Evolutionary conservation across 2,888 invertebrate genomes (phyloP).

Genomic region (Microplitis manilae): DNA sequence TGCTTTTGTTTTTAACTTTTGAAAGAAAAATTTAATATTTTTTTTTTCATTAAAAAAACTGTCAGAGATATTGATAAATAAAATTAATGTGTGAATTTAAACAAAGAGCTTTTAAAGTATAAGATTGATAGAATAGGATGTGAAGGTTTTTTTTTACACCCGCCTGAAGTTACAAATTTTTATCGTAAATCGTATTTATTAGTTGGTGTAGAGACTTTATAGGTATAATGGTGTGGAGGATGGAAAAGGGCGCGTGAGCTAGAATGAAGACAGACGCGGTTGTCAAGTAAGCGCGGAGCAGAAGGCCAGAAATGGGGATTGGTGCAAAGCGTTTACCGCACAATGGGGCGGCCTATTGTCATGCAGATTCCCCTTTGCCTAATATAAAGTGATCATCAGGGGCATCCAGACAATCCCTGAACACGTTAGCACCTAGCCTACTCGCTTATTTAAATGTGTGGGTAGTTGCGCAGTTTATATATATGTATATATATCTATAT

Average conservation of each 20-base stretch:
- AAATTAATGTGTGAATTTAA: background rate
- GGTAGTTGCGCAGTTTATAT: constrained; percentile 1
- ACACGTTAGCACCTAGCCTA: constrained; percentile 54
- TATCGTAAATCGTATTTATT: constrained; percentile 37
- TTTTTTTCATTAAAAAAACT: background rate
- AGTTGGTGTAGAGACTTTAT: constrained; percentile 31
- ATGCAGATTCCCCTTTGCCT: constrained; percentile 63
- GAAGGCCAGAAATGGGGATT: constrained; percentile 34
- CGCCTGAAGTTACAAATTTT: constrained; percentile 28
- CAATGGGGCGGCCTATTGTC: constrained; percentile 63
- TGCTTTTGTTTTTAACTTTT: background rate
- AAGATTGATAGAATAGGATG: background rate
- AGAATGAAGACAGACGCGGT: constrained; percentile 52
- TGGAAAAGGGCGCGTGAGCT: constrained; percentile 32
- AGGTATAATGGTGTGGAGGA: constrained; percentile 9
- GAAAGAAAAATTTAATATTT: background rate
- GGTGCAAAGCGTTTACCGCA: constrained; percentile 65
- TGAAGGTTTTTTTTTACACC: background rate
- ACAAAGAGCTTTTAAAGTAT: background rate
- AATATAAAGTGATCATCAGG: constrained; percentile 65
- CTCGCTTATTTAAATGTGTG: constrained; percentile 23
- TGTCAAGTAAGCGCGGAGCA: constrained; percentile 39
- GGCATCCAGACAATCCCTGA: constrained; percentile 59
- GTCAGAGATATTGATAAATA: background rate
- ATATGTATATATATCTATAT: constrained; percentile 8